These are phyloP conservation scores for Drosophila conformis DNA, from an alignment of 2,888 invertebrate genomes.

Conservation along the genomic window DNA sequence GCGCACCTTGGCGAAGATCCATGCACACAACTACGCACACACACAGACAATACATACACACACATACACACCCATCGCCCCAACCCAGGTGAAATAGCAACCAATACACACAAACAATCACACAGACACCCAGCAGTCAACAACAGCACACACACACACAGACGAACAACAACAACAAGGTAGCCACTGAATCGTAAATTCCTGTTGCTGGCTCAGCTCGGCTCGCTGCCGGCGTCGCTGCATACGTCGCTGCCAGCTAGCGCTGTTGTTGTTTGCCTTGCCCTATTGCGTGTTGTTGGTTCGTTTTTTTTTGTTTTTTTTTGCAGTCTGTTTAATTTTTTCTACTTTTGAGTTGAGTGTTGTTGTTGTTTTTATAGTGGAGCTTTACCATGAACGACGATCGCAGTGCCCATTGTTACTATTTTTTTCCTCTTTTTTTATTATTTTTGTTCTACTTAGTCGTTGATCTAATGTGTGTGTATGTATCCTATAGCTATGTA, in stretches of 20 bases:
- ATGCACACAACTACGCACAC: constrained; percentile 44
- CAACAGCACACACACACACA: constrained; percentile 38
- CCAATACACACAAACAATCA: constrained; percentile 45
- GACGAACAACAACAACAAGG: constrained; percentile 61
- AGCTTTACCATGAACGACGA: constrained; percentile 74
- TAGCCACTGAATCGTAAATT: constrained; percentile 82
- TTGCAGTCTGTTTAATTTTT: constrained; percentile 76
- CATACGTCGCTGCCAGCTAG: constrained; percentile 45
- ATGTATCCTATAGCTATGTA: constrained; percentile 8
- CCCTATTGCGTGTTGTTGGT: constrained; percentile 85
- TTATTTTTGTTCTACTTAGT: constrained; percentile 70
- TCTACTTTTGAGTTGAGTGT: constrained; percentile 68
- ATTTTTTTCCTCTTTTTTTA: constrained; percentile 31
- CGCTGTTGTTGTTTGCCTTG: constrained; percentile 84
- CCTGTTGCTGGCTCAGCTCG: constrained; percentile 76
- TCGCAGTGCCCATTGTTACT: constrained; percentile 65
- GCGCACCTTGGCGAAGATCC: constrained; percentile 62
- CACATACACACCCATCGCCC: constrained; percentile 54
- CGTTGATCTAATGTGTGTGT: constrained; percentile 57
- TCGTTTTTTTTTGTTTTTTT: constrained; percentile 44
- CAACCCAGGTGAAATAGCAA: constrained; percentile 73
- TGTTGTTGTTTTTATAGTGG: constrained; percentile 52
- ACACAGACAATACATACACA: constrained; percentile 12
- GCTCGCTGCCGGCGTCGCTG: constrained; percentile 47
- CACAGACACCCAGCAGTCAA: constrained; percentile 30